Conservation (phyloP, 2,113 vertebrate genomes). For the Pedetes capensis region DNA sequence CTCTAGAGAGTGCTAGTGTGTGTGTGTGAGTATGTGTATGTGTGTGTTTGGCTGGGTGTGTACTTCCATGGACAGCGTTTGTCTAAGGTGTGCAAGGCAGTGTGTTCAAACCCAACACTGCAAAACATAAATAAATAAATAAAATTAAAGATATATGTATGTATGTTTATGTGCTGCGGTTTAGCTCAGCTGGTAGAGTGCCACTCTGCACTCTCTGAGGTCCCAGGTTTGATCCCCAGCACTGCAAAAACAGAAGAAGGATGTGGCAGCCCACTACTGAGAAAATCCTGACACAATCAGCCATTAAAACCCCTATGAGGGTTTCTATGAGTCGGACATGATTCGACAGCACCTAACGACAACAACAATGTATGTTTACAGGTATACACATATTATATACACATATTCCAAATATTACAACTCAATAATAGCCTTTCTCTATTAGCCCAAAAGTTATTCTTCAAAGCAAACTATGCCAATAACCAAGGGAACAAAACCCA, state of each 20-base stretch:
- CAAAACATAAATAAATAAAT: not conserved
- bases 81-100: too few relatives aligned
- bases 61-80: not conserved
- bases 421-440: not conserved
- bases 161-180: not conserved
- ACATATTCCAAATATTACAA: not conserved
- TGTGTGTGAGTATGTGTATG: not conserved
- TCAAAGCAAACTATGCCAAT: slow-evolving; percentile 17
- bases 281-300: too few relatives aligned
- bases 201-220: too few relatives aligned
- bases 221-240: too few relatives aligned
- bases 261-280: too few relatives aligned
- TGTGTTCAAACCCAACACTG: not conserved
- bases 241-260: too few relatives aligned
- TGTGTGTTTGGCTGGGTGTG: too few relatives aligned
- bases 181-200: too few relatives aligned
- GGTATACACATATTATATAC: not conserved
- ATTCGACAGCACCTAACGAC: too few relatives aligned
- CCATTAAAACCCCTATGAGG: too few relatives aligned
- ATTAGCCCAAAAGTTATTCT: not conserved
- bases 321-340: too few relatives aligned
- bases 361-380: not conserved
- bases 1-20: too few relatives aligned
- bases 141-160: not conserved
- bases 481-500: not conserved